Conservation (phyloP, 1,140 invertebrate genomes). For the Drosophila bifasciata region DNA sequence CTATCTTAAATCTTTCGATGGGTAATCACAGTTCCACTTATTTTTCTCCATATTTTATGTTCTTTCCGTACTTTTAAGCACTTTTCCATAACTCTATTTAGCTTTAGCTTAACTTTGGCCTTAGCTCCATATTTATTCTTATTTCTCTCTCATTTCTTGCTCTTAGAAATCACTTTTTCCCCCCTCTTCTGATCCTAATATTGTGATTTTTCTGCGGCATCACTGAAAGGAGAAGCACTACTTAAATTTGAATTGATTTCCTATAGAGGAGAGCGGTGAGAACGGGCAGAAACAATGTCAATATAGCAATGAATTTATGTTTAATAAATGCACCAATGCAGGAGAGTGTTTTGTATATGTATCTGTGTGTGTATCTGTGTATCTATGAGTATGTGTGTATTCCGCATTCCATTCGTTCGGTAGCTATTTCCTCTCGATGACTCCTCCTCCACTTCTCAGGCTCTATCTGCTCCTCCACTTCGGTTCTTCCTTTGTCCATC, state of each 20-base stretch:
- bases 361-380: constrained; percentile 9
- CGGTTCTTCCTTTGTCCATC: too few relatives aligned
- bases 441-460: not conserved
- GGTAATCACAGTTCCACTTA: too few relatives aligned
- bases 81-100: not conserved
- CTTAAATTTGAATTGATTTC: constrained; percentile 62
- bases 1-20: too few relatives aligned
- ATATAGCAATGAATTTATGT: constrained; percentile 69
- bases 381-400: constrained; percentile 43
- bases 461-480: constrained; percentile 4
- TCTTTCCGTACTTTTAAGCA: too few relatives aligned
- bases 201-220: not conserved
- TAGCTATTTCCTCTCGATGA: constrained; percentile 14
- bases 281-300: constrained; percentile 26
- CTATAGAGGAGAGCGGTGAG: not conserved
- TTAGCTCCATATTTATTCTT: not conserved
- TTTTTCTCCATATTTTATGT: too few relatives aligned
- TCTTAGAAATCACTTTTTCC: not conserved
- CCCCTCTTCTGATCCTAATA: not conserved
- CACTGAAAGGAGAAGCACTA: constrained; percentile 36
- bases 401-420: constrained; percentile 63
- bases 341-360: constrained; percentile 1
- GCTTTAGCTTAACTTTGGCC: not conserved
- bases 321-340: constrained; percentile 59
- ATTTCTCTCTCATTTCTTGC: not conserved